These are phyloP conservation scores for Sycophila sp. DNA, from an alignment of 1,140 invertebrate species.

Conservation along the genomic window DNA sequence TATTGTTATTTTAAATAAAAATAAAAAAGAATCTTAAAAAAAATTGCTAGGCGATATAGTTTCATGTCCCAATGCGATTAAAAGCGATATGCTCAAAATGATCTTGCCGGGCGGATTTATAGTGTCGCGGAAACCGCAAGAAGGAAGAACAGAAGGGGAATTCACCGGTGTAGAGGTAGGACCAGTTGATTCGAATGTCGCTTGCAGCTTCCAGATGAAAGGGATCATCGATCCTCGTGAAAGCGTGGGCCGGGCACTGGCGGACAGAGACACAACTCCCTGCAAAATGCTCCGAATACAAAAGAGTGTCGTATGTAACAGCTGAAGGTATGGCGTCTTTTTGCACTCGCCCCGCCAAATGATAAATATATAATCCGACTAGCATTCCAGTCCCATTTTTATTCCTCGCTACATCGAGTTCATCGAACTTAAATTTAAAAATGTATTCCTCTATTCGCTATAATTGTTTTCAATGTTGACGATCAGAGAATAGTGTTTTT, in stretches of 20 bases:
- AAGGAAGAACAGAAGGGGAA: neutral
- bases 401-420: neutral
- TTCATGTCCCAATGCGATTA: slow-evolving; percentile 2
- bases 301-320: neutral
- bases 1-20: no score
- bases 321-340: neutral
- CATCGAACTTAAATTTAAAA: neutral
- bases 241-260: neutral
- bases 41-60: no score
- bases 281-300: slow-evolving; percentile 1
- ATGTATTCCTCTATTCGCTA: neutral
- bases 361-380: slow-evolving; percentile 1
- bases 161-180: slow-evolving; percentile 25
- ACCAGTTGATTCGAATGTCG: slow-evolving; percentile 19
- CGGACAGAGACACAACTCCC: no score
- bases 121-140: slow-evolving; percentile 11
- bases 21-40: no score
- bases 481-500: no score
- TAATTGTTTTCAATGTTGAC: no score
- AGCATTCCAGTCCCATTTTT: neutral
- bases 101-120: slow-evolving; percentile 11
- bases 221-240: slow-evolving; percentile 36
- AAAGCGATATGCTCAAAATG: slow-evolving; percentile 11
- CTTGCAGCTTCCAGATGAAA: slow-evolving; percentile 38
- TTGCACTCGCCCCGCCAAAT: neutral